Base-by-base conservation (phyloP, 2,797 vertebrate genomes). In the Ctenopoma kingsleyae region DNA sequence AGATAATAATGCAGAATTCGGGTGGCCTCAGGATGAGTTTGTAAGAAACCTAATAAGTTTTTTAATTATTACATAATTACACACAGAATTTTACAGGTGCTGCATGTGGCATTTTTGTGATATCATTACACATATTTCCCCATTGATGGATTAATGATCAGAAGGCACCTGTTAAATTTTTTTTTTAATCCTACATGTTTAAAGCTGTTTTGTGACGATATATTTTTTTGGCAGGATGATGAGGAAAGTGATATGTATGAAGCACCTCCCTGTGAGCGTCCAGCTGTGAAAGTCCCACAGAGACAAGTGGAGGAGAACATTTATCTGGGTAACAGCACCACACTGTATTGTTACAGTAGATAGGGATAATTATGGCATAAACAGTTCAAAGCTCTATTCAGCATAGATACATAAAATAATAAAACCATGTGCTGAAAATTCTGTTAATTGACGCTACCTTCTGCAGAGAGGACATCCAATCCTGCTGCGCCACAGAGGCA, bases 181-280 rank as follows among this genome's bases (percentile, higher is more conserved):
- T n/a, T n/a, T n/a, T n/a, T n/a, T n/a, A n/a, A n/a, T n/a, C n/a
- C n/a, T n/a, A n/a, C n/a, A n/a, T 52, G 17, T 44, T 46, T 46
- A 8, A 35, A 60, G 9, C 15, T 11, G 8, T 44, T 8, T 23
- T 0, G 32, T 23, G 16, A 47, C 25, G 19, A 16, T 64, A 25
- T 75, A n/a, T 41, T 69, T 51, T 65, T 38, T 8, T 30, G 43
- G 17, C 80, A 94, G 92, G 92, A 93, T 38, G 93, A 94, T 1
- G 93, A 92, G 11, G 88, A 93, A 0, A 65, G 78, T 3, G 92
- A 92, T 76, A 94, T 87, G 71, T 95, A 95, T 78, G 94, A 95
- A 71, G 89, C 59, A 0, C 94, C 94, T 23, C 95, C 95, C 0
- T 94, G 89, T 84, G 93, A 94, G 35, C 90, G 87, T 15, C 76